These are phyloP conservation scores for Falco naumanni DNA, from an alignment of 2,797 vertebrate genomes.

Conservation along the genomic window DNA sequence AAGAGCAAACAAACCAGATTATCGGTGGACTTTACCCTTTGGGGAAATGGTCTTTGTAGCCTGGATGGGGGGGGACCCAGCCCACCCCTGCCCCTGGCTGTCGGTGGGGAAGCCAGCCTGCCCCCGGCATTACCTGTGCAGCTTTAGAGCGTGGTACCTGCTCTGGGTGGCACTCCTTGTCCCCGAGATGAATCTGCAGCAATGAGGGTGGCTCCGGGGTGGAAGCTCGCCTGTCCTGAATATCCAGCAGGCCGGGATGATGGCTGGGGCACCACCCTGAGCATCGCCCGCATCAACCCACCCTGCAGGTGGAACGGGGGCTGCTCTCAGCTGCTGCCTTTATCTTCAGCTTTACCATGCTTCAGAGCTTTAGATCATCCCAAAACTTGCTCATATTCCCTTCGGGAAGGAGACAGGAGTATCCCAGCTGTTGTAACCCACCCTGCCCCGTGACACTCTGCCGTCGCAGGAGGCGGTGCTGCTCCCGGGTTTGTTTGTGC, in stretches of 20 bases:
- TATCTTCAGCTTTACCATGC: background rate
- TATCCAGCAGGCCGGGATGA: background rate
- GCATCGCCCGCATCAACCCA: background rate
- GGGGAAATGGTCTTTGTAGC: background rate
- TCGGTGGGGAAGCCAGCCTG: background rate
- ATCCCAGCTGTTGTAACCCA: too few species aligned
- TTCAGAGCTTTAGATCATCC: fast-evolving
- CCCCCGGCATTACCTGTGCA: background rate
- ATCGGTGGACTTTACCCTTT: fast-evolving
- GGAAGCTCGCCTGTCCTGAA: background rate
- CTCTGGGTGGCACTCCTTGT: fast-evolving
- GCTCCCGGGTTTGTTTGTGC: background rate
- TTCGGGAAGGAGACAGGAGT: background rate
- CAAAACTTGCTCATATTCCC: fast-evolving
- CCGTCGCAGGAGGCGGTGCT: background rate
- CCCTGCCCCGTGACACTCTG: background rate
- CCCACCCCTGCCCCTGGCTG: too few species aligned
- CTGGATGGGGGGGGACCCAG: too few species aligned
- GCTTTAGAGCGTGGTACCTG: fast-evolving
- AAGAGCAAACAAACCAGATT: background rate
- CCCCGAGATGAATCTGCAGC: fast-evolving
- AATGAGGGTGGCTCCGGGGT: background rate
- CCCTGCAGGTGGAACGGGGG: background rate
- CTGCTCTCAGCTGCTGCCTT: background rate
- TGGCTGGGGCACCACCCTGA: background rate